These are phyloP conservation scores for Osedax fenrisi DNA, from an alignment of 2,888 invertebrate species.

Conservation along the genomic window DNA sequence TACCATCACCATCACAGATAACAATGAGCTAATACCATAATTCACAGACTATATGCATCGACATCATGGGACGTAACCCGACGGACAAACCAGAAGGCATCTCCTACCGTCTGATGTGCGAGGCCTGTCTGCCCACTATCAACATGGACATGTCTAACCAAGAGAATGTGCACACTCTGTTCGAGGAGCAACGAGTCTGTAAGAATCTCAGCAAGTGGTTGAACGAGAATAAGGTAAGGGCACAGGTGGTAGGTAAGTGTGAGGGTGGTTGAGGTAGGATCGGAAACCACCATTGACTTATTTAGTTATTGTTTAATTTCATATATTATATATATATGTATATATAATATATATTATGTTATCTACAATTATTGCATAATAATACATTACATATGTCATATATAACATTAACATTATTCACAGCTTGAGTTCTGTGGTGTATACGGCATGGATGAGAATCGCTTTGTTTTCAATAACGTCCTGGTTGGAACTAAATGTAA, in stretches of 20 bases:
- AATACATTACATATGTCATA: neutral
- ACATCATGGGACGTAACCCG: constrained; percentile 49
- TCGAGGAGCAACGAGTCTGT: constrained; percentile 51
- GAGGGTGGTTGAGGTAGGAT: too few species aligned
- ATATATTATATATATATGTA: neutral
- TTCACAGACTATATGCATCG: constrained; percentile 46
- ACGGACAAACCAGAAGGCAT: constrained; percentile 44
- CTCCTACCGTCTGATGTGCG: constrained; percentile 47
- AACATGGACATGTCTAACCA: constrained; percentile 40
- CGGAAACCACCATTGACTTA: too few species aligned
- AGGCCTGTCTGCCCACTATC: constrained; percentile 49
- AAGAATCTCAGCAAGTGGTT: constrained; percentile 47
- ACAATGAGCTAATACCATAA: too few species aligned
- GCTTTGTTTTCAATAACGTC: constrained; percentile 50
- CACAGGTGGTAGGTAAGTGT: too few species aligned
- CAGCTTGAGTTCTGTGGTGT: constrained; percentile 45
- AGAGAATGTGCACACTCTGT: constrained; percentile 43
- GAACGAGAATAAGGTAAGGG: constrained; percentile 12
- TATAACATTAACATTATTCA: neutral
- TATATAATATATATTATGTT: too few species aligned
- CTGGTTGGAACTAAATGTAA: constrained; percentile 48
- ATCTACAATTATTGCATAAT: too few species aligned
- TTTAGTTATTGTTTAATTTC: neutral
- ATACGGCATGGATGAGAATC: constrained; percentile 49
- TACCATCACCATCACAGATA: too few species aligned